These are phyloP conservation scores for Patella vulgata DNA, from an alignment of 1,140 invertebrate genomes.

Conservation along the genomic window DNA sequence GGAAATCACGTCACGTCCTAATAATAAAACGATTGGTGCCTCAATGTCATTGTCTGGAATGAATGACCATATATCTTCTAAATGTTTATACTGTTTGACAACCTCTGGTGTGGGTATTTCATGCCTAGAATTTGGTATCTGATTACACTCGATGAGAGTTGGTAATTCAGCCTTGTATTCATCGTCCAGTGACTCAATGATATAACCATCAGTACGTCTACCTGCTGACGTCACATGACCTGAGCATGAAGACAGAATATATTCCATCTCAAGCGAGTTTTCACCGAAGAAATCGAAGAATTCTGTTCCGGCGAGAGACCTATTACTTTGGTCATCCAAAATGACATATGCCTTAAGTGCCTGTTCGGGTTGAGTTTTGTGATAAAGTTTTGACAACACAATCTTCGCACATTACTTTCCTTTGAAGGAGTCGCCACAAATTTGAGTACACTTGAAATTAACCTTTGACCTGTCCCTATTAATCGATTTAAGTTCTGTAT, in stretches of 20 bases:
- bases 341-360: slow-evolving; percentile 9
- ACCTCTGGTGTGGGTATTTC: slow-evolving; percentile 26
- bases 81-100: slow-evolving; percentile 16
- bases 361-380: not conserved
- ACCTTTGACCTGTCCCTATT: not conserved
- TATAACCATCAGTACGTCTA: slow-evolving; percentile 7
- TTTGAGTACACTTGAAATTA: not conserved
- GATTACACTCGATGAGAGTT: slow-evolving; percentile 16
- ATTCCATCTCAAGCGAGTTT: not conserved
- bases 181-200: slow-evolving; percentile 14
- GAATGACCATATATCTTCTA: not conserved
- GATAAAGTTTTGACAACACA: not conserved
- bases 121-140: slow-evolving; percentile 18
- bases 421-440: not conserved
- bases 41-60: slow-evolving; percentile 22
- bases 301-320: slow-evolving; percentile 1
- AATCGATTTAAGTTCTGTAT: not conserved
- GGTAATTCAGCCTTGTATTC: not conserved
- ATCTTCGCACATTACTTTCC: slow-evolving; percentile 23
- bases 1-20: slow-evolving; percentile 29
- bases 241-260: slow-evolving; percentile 13
- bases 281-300: slow-evolving; percentile 14
- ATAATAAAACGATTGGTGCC: slow-evolving; percentile 23
- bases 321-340: slow-evolving; percentile 24
- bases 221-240: slow-evolving; percentile 4